Base-by-base conservation (phyloP, 2,797 vertebrate genomes). In the Myripristis murdjan region DNA sequence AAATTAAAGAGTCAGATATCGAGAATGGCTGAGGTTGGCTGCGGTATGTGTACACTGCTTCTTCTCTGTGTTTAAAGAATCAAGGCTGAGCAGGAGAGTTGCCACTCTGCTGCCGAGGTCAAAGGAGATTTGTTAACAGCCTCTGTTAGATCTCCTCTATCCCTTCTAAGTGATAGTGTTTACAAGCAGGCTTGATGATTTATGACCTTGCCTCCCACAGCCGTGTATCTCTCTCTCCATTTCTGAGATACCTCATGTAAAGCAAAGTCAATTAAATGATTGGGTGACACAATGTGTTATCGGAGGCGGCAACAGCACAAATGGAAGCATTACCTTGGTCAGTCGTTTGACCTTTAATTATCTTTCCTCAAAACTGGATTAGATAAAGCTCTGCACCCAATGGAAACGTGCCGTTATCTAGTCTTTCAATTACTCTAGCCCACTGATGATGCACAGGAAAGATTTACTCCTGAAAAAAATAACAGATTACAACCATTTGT, bases 341-440 rank as follows among this genome's bases (percentile, higher is more conserved):
- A 78, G 74, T 87, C 64, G 35, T 91, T 92, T 91, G 91, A 91
- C 93, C 91, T 94, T 92, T 92, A 91, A 93, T 93, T 93, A 93
- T 91, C 87, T 89, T 52, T 53, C 58, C 70, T 87, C 67, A 87
- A 90, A 91, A 87, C 70, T 75, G 74, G 86, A 81, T 73, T 54
- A 85, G 91, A 93, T 92, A 92, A 93, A 80, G 83, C 74, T 72
- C 67, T 52, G 60, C 68, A 65, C 73, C 54, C 75, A 73, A 28
- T 87, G 71, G 79, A 87, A 85, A 90, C 84, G 79, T 64, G 64
- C 62, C 63, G 77, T 65, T 89, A 90, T 93, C 91, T 91, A 46
- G 80, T 57, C 71, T 85, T 93, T 87, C 85, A 92, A 88, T 93
- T 92, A 88, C 51, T 39, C 64, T 16, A 22, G 64, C 74, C 73